Percentiles rank a stretch among this genome's conserved stretches.
Conservation (phyloP, 1,140 invertebrate genomes). For the Bombus balteatus region DNA sequence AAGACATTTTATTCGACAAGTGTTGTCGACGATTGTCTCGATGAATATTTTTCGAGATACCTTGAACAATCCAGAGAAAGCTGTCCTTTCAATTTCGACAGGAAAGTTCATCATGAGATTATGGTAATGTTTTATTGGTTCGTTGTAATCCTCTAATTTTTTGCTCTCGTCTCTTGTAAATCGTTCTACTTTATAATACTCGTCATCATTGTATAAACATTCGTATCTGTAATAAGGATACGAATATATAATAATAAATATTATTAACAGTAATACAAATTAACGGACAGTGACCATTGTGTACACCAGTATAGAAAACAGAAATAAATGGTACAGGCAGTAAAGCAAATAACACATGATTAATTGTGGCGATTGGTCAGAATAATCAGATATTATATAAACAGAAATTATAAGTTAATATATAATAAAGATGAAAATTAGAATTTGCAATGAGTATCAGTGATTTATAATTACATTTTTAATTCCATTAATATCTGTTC, state of each 20-base stretch:
- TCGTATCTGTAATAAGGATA: slow-evolving; percentile 62
- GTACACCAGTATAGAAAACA: too few relatives aligned
- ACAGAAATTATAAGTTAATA: not conserved
- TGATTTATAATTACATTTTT: slow-evolving; percentile 59
- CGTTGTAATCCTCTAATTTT: slow-evolving; percentile 87
- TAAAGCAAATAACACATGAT: too few relatives aligned
- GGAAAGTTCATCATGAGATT: slow-evolving; percentile 86
- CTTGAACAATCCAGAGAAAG: slow-evolving; percentile 93
- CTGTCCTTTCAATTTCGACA: slow-evolving; percentile 86
- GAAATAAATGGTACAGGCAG: too few relatives aligned
- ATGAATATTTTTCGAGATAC: slow-evolving; percentile 92
- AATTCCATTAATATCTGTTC: slow-evolving; percentile 88
- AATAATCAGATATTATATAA: too few relatives aligned
- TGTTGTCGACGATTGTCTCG: slow-evolving; percentile 86
- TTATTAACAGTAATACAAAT: not conserved
- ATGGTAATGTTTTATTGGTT: slow-evolving; percentile 86
- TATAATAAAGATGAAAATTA: not conserved
- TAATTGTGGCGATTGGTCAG: too few relatives aligned
- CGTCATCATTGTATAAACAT: slow-evolving; percentile 80
- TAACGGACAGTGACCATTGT: not conserved
- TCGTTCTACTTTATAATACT: slow-evolving; percentile 85
- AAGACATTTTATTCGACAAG: slow-evolving; percentile 87
- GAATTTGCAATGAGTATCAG: not conserved
- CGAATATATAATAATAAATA: not conserved
- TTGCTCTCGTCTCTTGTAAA: slow-evolving; percentile 87